Base-by-base conservation (phyloP, 2,113 vertebrate species). In the Nycticorax nycticorax region DNA sequence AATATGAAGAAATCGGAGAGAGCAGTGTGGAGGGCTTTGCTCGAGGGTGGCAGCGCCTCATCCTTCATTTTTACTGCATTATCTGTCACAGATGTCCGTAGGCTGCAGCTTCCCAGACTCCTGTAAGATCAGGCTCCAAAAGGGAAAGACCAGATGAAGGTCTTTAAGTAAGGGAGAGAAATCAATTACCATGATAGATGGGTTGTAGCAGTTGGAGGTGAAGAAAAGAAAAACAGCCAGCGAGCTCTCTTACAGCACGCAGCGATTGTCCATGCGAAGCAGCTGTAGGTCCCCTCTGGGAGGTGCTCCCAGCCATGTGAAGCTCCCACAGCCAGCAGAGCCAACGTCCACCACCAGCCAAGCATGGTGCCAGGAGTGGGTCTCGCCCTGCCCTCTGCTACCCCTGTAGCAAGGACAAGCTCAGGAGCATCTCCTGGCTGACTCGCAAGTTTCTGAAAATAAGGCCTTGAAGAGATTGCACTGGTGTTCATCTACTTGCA, bases 1-100 rank as follows among this genome's bases (percentile, higher is more conserved):
- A 89, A 91, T n/a, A 57, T 0, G 0, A 62, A 91, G 60, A 50
- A 79, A 77, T 63, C 0, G 0, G 24, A 53, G 43, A 83, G 14
- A 93, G 28, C 5, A 5, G 77, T 10, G 26, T 50, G 37, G 37
- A 88, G 66, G n/a, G 64, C 52, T 88, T 41, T 89, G 77, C 52
- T 78, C 6, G 3, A 93, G 64, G 32, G 68, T 67, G 60, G 73
- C 69, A 92, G 24, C 32, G 35, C 60, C 60, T 94, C 64, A 75
- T 82, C 56, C 41, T 87, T 93, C 74, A 71, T 74, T 93, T 92
- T 85, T 71, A 50, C 56, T 63, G 60, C 48, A 32, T 72, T 55
- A 72, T 92, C 60, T 59, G 28, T 59, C 56, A 82, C 60, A 79
- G 85, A 72, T 85, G 37, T 82, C 69, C 1, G 1, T 18, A 39